A percentile compares a stretch with the other conserved stretches of the same genome.
Evolutionary conservation across 2,797 vertebrate genomes (phyloP).

Genomic region (Cichlasoma orientale): DNA sequence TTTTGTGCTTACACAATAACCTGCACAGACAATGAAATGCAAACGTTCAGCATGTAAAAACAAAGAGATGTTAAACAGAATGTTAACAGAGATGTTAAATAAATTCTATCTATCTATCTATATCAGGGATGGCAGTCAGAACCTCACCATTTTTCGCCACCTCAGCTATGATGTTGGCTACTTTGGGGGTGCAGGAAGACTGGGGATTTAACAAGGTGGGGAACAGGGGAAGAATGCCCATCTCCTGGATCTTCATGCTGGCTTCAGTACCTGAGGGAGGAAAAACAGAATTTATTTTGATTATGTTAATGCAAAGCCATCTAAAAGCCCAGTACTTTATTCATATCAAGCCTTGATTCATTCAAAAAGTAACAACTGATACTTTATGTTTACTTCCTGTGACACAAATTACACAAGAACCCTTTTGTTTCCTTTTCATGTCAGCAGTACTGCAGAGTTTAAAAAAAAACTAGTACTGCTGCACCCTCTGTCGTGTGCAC

Average conservation of each 20-base stretch:
- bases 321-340: neutral
- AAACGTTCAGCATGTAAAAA: neutral
- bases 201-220: constrained; percentile 87
- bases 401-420: no score
- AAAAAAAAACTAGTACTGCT: no score
- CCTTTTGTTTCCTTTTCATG: no score
- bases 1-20: neutral
- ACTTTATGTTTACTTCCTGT: neutral
- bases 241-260: constrained; percentile 95
- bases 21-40: neutral
- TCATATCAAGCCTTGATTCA: neutral
- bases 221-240: constrained; percentile 88
- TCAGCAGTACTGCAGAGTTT: no score
- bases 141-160: constrained; percentile 97
- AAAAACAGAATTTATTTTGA: neutral
- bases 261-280: constrained; percentile 87
- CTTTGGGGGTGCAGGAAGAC: constrained; percentile 91
- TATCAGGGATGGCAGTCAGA: no score
- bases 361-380: neutral
- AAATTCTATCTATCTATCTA: no score
- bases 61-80: constrained; percentile 43
- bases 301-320: neutral
- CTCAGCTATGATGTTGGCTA: constrained; percentile 98
- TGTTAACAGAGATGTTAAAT: no score
- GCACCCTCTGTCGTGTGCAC: no score